Evolutionary conservation across 1,140 invertebrate genomes (phyloP), one percentile per base, ranked within the genome.

Genomic region (Saxidomus purpurata): DNA sequence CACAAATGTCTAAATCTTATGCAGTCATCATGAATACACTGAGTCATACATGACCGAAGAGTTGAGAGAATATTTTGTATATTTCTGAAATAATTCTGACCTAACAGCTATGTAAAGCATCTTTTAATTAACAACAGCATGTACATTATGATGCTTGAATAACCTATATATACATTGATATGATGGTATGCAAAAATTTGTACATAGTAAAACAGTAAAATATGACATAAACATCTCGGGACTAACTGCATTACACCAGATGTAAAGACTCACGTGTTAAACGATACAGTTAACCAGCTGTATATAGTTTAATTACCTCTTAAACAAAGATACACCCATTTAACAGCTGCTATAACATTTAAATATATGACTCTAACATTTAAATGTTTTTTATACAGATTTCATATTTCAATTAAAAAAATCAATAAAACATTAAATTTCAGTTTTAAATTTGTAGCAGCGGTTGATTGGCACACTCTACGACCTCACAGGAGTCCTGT

Each of bases 1-100:
- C 49, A 79, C 76, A 52, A 52, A 79, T 22, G 31, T 55, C 76
- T 79, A 49, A 79, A 79, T 52, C 43, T 52, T 79, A 52, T 55
- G 76, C 22, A 55, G n/a, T 36, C 31, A 19, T 17, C 6, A 31
- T 22, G 76, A 49, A 36, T 4, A 1, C 47, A 52, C 43, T 79
- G 76, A 79, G 40, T 79, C 76, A 79, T 49, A 0, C 6, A 28
- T 1, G 6, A 4, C 31, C 28, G 59, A 63, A 63, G 1, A 63
- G n/a, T n/a, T n/a, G n/a, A n/a, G n/a, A n/a, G n/a, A n/a, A n/a
- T n/a, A n/a, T n/a, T n/a, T n/a, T n/a, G n/a, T n/a, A n/a, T n/a
- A n/a, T n/a, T n/a, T n/a, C n/a, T n/a, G n/a, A n/a, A n/a, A n/a
- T n/a, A n/a, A n/a, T n/a, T n/a, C n/a, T n/a, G n/a, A n/a, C n/a